phyloP scores from a whole-genome alignment of 2,797 vertebrate species.

The Acanthiza pusilla region DNA sequence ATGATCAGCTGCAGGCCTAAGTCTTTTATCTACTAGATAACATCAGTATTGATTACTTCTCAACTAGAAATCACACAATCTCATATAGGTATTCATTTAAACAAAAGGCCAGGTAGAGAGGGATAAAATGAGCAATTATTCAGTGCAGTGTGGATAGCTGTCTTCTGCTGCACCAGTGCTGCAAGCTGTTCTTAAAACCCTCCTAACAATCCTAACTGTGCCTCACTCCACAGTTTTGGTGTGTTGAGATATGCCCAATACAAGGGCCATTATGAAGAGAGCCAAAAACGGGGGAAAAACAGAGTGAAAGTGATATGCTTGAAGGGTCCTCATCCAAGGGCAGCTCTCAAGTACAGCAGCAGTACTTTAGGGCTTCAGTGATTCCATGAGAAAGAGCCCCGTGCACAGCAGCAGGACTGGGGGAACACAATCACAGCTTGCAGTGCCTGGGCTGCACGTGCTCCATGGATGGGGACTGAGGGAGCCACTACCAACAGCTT shows the following conservation, averaged over 20 bases:
- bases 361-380: neutral
- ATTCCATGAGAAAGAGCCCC: neutral
- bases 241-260: neutral
- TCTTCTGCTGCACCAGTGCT: neutral
- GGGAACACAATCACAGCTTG: neutral
- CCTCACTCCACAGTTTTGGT: neutral
- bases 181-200: neutral
- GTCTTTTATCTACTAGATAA: neutral
- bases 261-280: neutral
- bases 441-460: neutral
- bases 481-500: neutral
- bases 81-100: slow-evolving; percentile 23
- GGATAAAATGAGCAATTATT: neutral
- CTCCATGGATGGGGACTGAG: neutral
- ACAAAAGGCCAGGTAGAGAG: neutral
- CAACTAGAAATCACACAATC: slow-evolving; percentile 5
- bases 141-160: neutral
- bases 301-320: neutral
- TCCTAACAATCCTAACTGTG: neutral
- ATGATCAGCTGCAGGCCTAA: slow-evolving; percentile 29
- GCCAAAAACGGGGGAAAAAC: neutral
- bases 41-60: slow-evolving; percentile 41
- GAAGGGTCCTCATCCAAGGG: neutral
- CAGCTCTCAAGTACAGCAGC: neutral
- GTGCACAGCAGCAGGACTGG: neutral